Evolutionary conservation across 2,888 invertebrate species (phyloP), one percentile per base, ranked within the genome.

Genomic region (Mamestra brassicae): DNA sequence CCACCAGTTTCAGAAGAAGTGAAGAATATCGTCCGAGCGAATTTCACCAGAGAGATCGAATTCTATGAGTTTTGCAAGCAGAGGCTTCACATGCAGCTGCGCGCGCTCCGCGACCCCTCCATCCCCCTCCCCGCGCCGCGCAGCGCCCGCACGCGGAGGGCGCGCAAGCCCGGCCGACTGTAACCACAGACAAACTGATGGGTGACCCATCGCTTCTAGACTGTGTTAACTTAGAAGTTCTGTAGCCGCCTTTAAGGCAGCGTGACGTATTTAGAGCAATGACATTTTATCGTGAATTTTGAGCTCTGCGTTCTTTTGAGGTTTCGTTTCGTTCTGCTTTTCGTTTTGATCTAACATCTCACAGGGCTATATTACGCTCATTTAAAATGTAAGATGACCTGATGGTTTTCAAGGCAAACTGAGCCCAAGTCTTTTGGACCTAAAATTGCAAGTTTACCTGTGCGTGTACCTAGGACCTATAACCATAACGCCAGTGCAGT

Each of bases 61-160:
- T 98, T 99, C 94, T 99, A 99, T 93, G 98, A 99, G 90, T 99
- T 99, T 92, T 98, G 98, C 92, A 97, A 97, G 87, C 98, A 99
- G 91, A 97, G 99, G 89, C 96, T 99, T 34, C 98, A 99, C 90
- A 97, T 97, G 92, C 99, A 99, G 90, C 97, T 98, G 78, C 94
- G 98, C 76, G 98, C 98, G 0, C 95, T 98, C 1, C 97, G 97
- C 89, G 96, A 98, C 73, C 96, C 97, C 3, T 76, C 90, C 0
- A 88, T 95, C 42, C 87, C 92, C 0, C 81, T 94, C 6, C 92
- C 93, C 0, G 86, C 91, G 7, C 80, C 91, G 1, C 85, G 90
- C n/a, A 89, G 89, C 63, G 74, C 80, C 4, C 86, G 93, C 58
- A 89, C 90, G 79, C 88, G 92, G 71, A 85, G 92, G 55, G 87